Conservation (phyloP, 2,888 invertebrate species). For the Polydesmus complanatus region DNA sequence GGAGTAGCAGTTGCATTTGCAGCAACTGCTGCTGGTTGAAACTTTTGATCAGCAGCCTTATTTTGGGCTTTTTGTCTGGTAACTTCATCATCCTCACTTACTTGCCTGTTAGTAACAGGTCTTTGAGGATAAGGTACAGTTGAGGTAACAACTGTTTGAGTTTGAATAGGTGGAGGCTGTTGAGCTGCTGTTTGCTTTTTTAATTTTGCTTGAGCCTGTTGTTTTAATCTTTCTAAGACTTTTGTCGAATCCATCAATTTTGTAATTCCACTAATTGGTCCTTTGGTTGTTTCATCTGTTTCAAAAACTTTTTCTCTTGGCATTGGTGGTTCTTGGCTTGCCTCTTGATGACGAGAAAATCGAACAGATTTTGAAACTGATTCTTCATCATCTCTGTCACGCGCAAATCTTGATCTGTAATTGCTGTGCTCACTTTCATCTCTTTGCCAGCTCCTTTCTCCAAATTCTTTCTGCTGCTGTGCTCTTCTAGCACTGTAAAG, state of each 20-base stretch:
- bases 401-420: conserved; percentile 19
- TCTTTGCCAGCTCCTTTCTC: conserved; percentile 3
- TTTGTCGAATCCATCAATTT: conserved; percentile 73
- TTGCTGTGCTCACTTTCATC: conserved; percentile 18
- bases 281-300: conserved; percentile 68
- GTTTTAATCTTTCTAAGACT: conserved; percentile 75
- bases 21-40: conserved; percentile 2
- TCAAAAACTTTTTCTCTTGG: conserved; percentile 58
- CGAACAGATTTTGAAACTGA: conserved; percentile 16
- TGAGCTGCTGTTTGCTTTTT: conserved; percentile 21
- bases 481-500: conserved; percentile 8
- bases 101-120: conserved; percentile 49
- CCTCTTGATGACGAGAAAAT: conserved; percentile 15
- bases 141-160: conserved; percentile 23
- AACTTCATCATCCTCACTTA: conserved; percentile 82
- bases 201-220: conserved; percentile 39
- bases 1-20: conserved; percentile 12
- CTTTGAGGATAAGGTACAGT: conserved; percentile 21
- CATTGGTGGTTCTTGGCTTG: neutral
- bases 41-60: conserved; percentile 21
- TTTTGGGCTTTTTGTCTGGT: conserved; percentile 43
- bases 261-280: conserved; percentile 75
- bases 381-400: conserved; percentile 19
- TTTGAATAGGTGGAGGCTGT: conserved; percentile 23
- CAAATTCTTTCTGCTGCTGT: conserved; percentile 11